Evolutionary conservation across 2,797 vertebrate species (phyloP).

Genomic region (Gymnoscopelus braueri): DNA sequence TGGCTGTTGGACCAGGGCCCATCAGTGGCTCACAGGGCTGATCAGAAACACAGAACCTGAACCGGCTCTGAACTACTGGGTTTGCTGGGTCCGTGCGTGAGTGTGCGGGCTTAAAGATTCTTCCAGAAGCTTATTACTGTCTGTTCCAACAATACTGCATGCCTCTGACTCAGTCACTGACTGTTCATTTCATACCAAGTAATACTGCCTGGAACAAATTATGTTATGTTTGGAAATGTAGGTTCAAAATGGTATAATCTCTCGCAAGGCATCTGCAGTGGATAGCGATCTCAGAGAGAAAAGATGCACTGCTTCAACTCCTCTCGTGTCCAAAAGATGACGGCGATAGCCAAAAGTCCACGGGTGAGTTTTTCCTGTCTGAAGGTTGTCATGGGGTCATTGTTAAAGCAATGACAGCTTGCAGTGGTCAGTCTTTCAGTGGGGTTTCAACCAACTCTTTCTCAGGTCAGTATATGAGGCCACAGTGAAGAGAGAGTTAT

Average conservation of each 20-base stretch:
- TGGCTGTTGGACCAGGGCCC: constrained; percentile 65
- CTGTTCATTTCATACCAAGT: no score
- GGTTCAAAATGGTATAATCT: neutral
- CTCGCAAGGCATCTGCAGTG: neutral
- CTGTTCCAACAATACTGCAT: constrained; percentile 46
- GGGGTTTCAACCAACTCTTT: constrained; percentile 49
- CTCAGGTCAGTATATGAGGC: constrained; percentile 66
- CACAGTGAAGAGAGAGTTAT: constrained; percentile 60
- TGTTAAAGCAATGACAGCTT: constrained; percentile 29
- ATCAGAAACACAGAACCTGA: constrained; percentile 55
- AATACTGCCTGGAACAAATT: no score
- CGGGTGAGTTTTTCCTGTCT: neutral
- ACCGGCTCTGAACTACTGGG: constrained; percentile 39
- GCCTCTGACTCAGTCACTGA: constrained; percentile 32
- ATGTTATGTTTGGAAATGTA: neutral
- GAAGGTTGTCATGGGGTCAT: neutral
- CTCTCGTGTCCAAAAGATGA: no score
- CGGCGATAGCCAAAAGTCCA: no score
- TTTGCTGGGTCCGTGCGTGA: constrained; percentile 53
- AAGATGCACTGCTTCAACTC: no score
- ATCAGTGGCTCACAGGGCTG: constrained; percentile 53
- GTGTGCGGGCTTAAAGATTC: constrained; percentile 59
- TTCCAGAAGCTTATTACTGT: constrained; percentile 61
- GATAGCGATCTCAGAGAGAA: neutral
- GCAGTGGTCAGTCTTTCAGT: constrained; percentile 25